Conservation (phyloP, 2,888 invertebrate genomes). For the Latrodectus elegans region DNA sequence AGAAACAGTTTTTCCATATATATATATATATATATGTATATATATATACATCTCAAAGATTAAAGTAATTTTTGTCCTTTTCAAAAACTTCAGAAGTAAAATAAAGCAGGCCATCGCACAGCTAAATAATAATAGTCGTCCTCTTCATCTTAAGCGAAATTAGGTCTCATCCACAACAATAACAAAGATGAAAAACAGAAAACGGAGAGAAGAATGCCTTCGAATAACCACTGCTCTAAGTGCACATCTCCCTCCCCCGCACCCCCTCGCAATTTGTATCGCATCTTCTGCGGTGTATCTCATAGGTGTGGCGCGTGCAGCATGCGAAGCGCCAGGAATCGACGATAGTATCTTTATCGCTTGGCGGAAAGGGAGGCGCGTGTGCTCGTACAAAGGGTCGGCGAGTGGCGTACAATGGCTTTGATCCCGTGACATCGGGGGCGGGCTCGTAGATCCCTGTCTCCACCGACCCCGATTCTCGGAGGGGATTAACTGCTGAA, state of each 20-base stretch:
- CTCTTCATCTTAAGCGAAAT: background rate
- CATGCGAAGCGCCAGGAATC: background rate
- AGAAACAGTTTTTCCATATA: too few species aligned
- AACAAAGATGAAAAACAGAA: background rate
- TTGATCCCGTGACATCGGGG: slow-evolving; percentile 36
- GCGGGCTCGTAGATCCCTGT: slow-evolving; percentile 6
- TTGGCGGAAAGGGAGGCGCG: slow-evolving; percentile 37
- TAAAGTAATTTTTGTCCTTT: too few species aligned
- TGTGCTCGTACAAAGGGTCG: slow-evolving; percentile 36
- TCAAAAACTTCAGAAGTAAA: background rate
- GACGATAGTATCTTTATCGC: background rate
- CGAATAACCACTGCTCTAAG: background rate
- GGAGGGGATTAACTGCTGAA: too few species aligned
- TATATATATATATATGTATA: too few species aligned
- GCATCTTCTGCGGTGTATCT: background rate
- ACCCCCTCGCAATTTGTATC: background rate
- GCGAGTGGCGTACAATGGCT: slow-evolving; percentile 35
- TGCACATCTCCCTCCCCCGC: background rate
- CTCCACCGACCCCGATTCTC: background rate
- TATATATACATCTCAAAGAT: too few species aligned
- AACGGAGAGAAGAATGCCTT: background rate
- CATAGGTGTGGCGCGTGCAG: slow-evolving; percentile 2
- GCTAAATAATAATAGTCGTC: background rate
- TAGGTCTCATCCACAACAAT: slow-evolving; percentile 5
- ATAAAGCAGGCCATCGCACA: background rate